Evolutionary conservation across 37 sponge, comb jelly and placozoan genomes (phyloP).

Genomic region (Amphimedon queenslandica): DNA sequence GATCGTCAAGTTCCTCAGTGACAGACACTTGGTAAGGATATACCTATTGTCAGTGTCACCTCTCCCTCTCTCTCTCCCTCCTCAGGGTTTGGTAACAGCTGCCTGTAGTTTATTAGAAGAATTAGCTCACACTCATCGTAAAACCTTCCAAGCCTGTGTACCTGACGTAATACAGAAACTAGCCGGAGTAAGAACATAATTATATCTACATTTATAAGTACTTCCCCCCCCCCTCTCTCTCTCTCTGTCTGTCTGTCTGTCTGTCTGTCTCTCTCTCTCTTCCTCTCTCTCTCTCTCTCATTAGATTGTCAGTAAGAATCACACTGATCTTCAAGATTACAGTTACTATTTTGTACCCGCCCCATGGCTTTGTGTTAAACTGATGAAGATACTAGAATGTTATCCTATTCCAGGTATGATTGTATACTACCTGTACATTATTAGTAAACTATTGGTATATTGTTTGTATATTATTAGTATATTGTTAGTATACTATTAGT

Average conservation of each 20-base stretch:
- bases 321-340: slow-evolving; percentile 87
- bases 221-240: slow-evolving; percentile 10
- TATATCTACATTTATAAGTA: slow-evolving; percentile 5
- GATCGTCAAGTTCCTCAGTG: slow-evolving; percentile 79
- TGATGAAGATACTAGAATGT: slow-evolving; percentile 79
- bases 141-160: slow-evolving; percentile 55
- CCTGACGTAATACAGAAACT: slow-evolving; percentile 67
- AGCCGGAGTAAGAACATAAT: slow-evolving; percentile 52
- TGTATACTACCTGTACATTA: slow-evolving; percentile 3
- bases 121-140: slow-evolving; percentile 52
- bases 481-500: neutral
- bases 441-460: slow-evolving; percentile 1
- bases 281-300: slow-evolving; percentile 10
- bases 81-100: slow-evolving; percentile 87
- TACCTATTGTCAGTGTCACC: neutral
- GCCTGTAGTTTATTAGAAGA: slow-evolving; percentile 84
- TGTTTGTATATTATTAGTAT: no score
- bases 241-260: slow-evolving; percentile 11
- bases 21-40: slow-evolving; percentile 69
- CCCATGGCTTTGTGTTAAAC: slow-evolving; percentile 92
- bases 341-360: slow-evolving; percentile 95
- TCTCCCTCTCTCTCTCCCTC: slow-evolving; percentile 8
- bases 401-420: slow-evolving; percentile 66
- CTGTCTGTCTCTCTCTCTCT: slow-evolving; percentile 11
- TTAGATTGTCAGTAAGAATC: slow-evolving; percentile 70